Evolutionary conservation across 2,888 invertebrate genomes (phyloP), one percentile per base, ranked within the genome.

Genomic region (Scaptomyza parva): DNA sequence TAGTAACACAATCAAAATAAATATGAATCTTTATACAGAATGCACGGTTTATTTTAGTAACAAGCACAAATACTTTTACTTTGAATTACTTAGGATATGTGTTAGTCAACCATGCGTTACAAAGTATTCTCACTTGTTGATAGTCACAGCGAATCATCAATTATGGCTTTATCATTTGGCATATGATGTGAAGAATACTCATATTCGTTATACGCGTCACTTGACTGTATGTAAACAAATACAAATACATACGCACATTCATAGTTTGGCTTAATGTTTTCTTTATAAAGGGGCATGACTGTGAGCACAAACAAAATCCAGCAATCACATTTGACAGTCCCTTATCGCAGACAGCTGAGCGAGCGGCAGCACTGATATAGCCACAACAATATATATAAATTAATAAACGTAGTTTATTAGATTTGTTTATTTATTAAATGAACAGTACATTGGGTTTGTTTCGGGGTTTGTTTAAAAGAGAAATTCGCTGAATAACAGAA

Each of bases 271-370:
- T 65, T 59, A 26, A 39, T 48, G 33, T 17, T 61, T 84, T 87
- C 87, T 55, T 62, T 30, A 63, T 80, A 77, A 87, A 55, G 74
- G 63, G 66, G 61, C 52, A 73, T 80, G 80, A 84, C 73, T 80
- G 80, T 80, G 40, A 39, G 47, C 35, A 11, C 47, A 24, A 51
- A 62, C 37, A 52, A 45, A 76, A 20, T 44, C 41, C 35, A 53
- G 24, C 43, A 18, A 17, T n/a, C 53, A 47, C 41, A 41, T 17
- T 24, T 53, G 41, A 37, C 40, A 22, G 30, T 8, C 0, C 20
- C 60, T 76, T 70, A 73, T 72, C 72, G 30, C 17, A 11, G 39
- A 26, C 50, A 61, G 54, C 48, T 47, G 33, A 54, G 40, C 11
- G 26, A 57, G 37, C 18, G 30, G 11, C 26, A 50, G 30, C n/a